Base-by-base conservation (phyloP, 2,888 invertebrate species). In the Pollenia labialis region DNA sequence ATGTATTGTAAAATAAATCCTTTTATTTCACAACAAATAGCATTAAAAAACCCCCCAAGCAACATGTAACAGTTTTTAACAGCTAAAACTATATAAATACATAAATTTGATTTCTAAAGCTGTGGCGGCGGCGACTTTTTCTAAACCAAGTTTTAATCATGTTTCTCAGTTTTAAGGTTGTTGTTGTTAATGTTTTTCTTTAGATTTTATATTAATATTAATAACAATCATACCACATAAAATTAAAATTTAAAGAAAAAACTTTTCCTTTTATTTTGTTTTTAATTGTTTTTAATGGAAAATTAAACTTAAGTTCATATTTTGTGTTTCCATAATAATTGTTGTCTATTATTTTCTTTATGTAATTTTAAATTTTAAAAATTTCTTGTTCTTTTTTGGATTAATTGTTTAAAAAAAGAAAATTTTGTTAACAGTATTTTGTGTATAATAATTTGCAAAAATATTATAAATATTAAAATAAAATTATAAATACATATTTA, bases 371-470 rank as follows among this genome's bases (percentile, higher is more conserved):
- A 81, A 56, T 62, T 69, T 75, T 60, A 16, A 71, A 44, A 80
- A 48, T 85, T 76, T 76, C 40, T 68, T 82, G 50, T 85, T 86
- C 80, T 86, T 85, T 88, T 89, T 84, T 89, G 84, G 32, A 54
- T 11, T 66, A 16, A 3, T 60, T 82, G 62, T 76, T 56, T 64
- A 62, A 79, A 46, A 62, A 68, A 48, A 32, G 6, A 32, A 32
- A 62, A 85, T 83, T 44, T 88, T 90, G 85, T 85, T 87, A 89
- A 89, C 90, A 90, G 90, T 90, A 90, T 90, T 90, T 89, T 88
- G 87, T 89, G 88, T 88, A 81, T 85, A 87, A 85, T 87, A 89
- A 81, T 88, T 88, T 80, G 71, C 75, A 82, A 81, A 50, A 10
- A 66, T 56, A 72, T 81, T 72, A 81, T 82, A 87, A 52, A 68